A percentile compares a stretch with the other conserved stretches of the same genome.
These are phyloP conservation scores for Nemoura dubitans DNA, from an alignment of 2,888 invertebrate species.

Conservation along the genomic window DNA sequence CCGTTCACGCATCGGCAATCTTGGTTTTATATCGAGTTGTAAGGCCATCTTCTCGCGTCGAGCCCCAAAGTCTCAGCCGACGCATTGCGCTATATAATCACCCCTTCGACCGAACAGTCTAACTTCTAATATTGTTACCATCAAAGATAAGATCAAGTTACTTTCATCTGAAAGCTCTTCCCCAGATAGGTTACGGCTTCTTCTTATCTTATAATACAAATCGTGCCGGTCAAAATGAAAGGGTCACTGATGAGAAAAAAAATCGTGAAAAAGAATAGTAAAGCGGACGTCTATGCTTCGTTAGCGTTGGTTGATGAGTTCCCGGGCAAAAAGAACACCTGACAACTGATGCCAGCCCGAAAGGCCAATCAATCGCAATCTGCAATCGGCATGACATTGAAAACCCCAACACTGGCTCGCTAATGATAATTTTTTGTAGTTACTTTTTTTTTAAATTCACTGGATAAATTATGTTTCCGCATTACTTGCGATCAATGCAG, in stretches of 20 bases:
- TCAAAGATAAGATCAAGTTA: not conserved
- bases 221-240: not conserved
- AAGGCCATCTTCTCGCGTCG: not conserved
- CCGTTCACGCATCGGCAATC: not conserved
- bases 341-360: not conserved
- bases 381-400: constrained; percentile 20
- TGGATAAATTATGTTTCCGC: constrained; percentile 14
- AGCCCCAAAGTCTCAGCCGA: not conserved
- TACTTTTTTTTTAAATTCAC: not conserved
- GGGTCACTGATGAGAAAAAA: not conserved
- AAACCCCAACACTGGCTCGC: not conserved
- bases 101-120: not conserved
- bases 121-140: not conserved
- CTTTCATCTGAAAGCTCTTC: not conserved
- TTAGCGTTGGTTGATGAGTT: not conserved
- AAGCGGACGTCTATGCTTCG: not conserved
- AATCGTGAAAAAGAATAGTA: not conserved
- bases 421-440: not conserved
- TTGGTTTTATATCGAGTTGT: not conserved
- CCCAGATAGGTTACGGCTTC: not conserved
- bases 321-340: not conserved
- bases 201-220: constrained; percentile 2
- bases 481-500: constrained; percentile 14
- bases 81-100: not conserved
- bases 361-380: not conserved